Evolutionary conservation across 64 coral and sea anemone genomes (phyloP).

Genomic region (Actinia equina): DNA sequence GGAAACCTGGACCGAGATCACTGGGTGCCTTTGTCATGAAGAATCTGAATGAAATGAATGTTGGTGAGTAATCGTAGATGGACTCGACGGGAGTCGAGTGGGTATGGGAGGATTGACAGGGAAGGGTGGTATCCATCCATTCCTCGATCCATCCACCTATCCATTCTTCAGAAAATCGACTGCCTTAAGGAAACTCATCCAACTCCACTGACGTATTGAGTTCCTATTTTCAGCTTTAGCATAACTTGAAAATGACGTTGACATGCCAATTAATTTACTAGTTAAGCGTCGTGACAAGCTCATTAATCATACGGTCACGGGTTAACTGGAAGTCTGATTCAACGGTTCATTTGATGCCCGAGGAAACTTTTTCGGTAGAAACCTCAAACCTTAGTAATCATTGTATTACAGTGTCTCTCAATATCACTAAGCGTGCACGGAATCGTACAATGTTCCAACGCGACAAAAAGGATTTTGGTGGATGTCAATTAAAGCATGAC

Average conservation of each 20-base stretch:
- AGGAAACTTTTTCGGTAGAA: too few relatives aligned
- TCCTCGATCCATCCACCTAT: background rate
- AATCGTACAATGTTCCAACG: too few relatives aligned
- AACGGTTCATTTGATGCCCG: too few relatives aligned
- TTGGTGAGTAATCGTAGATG: background rate
- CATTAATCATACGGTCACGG: background rate
- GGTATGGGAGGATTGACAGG: too few relatives aligned
- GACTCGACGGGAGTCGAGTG: background rate
- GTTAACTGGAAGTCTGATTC: background rate
- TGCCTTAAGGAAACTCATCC: too few relatives aligned
- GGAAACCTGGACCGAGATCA: background rate
- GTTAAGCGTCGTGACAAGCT: background rate
- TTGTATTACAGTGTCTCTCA: too few relatives aligned
- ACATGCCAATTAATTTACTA: background rate
- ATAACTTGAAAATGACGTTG: background rate
- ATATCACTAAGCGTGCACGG: too few relatives aligned
- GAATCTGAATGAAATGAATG: background rate
- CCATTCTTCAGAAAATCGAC: background rate
- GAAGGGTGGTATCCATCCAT: background rate
- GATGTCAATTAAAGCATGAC: too few relatives aligned
- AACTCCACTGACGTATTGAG: too few relatives aligned
- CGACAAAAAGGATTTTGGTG: too few relatives aligned
- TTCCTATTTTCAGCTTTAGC: background rate
- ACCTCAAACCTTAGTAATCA: too few relatives aligned
- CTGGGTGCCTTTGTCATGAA: constrained; percentile 22